Evolutionary conservation across 2,888 invertebrate species (phyloP).

Genomic region (Nomada flava): DNA sequence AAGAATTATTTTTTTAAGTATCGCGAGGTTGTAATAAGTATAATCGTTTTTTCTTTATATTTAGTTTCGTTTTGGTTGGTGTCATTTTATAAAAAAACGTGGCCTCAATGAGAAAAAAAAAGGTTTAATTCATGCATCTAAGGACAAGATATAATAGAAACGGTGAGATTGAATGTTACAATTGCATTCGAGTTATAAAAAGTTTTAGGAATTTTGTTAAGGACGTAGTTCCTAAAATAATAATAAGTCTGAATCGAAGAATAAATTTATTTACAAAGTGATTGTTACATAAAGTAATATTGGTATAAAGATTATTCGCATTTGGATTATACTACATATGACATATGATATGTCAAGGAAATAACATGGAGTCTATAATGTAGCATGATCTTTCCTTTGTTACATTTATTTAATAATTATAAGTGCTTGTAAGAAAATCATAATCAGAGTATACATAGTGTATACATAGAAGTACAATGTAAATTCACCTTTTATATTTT

Average conservation of each 20-base stretch:
- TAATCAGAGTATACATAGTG: conserved; percentile 32
- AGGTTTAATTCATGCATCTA: conserved; percentile 7
- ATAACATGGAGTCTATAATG: conserved; percentile 12
- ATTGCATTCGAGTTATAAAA: conserved; percentile 24
- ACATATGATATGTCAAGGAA: conserved; percentile 10
- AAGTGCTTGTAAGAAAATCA: conserved; percentile 38
- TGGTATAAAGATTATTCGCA: conserved; percentile 10
- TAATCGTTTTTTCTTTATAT: neutral
- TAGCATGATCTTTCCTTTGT: conserved; percentile 32
- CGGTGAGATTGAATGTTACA: conserved; percentile 1
- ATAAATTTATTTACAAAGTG: conserved; percentile 17
- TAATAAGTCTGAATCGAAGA: conserved; percentile 31
- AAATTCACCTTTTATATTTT: conserved; percentile 53
- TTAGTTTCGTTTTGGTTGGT: neutral
- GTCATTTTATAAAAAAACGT: conserved; percentile 14
- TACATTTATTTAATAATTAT: conserved; percentile 31
- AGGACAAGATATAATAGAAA: conserved; percentile 7
- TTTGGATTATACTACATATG: conserved; percentile 14
- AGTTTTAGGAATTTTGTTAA: conserved; percentile 24
- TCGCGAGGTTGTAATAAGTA: neutral
- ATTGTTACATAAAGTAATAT: conserved; percentile 23
- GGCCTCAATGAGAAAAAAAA: conserved; percentile 27
- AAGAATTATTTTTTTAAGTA: neutral
- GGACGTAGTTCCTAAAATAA: conserved; percentile 48
- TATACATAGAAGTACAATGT: conserved; percentile 45